Conservation (phyloP, 1,140 invertebrate genomes). For the Drosophila arizonae region DNA sequence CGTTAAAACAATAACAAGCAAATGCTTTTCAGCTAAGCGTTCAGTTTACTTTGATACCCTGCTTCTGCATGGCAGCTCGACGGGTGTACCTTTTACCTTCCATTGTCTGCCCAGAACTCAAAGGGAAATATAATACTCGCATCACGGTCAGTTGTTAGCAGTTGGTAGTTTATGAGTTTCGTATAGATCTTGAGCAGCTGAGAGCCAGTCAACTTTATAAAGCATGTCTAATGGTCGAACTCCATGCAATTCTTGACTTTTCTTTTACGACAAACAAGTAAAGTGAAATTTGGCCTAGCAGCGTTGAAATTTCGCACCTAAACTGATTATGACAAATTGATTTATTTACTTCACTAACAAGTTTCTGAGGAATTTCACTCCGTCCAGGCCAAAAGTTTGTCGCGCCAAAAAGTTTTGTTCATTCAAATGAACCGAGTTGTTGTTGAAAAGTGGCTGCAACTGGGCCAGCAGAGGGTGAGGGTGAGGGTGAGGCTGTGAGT, state of each 20-base stretch:
- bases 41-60: conserved; percentile 27
- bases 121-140: background rate
- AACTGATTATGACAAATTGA: conserved; percentile 83
- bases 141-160: no score
- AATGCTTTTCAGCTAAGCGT: conserved; percentile 55
- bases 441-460: conserved; percentile 3
- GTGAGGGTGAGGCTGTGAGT: background rate
- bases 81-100: background rate
- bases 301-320: conserved; percentile 77
- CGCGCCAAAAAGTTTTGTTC: conserved; percentile 65
- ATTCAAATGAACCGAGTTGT: conserved; percentile 65
- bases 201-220: background rate
- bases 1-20: conserved; percentile 60
- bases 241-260: conserved; percentile 1
- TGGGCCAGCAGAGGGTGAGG: background rate
- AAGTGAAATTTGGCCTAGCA: conserved; percentile 73
- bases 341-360: conserved; percentile 82
- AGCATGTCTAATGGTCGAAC: conserved; percentile 25
- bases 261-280: conserved; percentile 38
- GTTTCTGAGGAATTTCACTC: conserved; percentile 72
- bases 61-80: background rate
- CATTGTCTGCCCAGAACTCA: background rate
- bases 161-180: background rate
- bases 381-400: conserved; percentile 65
- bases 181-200: background rate